Evolutionary conservation across 2,888 invertebrate species (phyloP), one percentile per base, ranked within the genome.

Genomic region (Morinoia aosen): DNA sequence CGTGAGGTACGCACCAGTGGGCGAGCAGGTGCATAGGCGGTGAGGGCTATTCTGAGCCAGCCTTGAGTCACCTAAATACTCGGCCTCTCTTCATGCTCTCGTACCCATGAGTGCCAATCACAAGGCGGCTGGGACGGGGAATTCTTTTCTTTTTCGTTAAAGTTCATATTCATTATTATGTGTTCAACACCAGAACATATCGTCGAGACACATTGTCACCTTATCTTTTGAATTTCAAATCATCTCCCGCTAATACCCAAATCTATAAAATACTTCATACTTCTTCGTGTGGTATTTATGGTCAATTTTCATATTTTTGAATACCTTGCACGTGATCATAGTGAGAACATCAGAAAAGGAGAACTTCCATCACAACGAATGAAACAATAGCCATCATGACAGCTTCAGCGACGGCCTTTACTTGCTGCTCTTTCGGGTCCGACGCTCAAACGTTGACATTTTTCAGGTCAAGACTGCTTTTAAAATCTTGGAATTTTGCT

Each of bases 11-110:
- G 8, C 90, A 19, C 90, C 8, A 40, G 40, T 90, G 93, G 93
- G 93, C 58, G 93, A 33, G n/a, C 90, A 90, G 90, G 57, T 93
- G 57, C 57, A 10, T 57, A 33, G 40, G 57, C 56, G 93, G 19
- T 12, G 93, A n/a, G 57, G n/a, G 93, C 93, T 93, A 93, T 93
- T 93, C 57, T 57, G 8, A 10, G 58, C 56, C 58, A 93, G 48
- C 93, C 93, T 93, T 93, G 93, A 93, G 93, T 57, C 33, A 58
- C 57, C 56, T 25, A 33, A 93, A 93, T 93, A 57, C n/a, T 93
- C 93, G 7, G 33, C 58, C 57, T 16, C 48, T 39, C 90, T 90
- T 48, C 40, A 40, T 48, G 90, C 90, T 48, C 90, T 40, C 40
- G 48, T 90, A 40, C 40, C 12, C 39, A 90, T 40, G 48, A 90